Conservation (phyloP, 2,888 invertebrate species). For the Neoascia interrupta region DNA sequence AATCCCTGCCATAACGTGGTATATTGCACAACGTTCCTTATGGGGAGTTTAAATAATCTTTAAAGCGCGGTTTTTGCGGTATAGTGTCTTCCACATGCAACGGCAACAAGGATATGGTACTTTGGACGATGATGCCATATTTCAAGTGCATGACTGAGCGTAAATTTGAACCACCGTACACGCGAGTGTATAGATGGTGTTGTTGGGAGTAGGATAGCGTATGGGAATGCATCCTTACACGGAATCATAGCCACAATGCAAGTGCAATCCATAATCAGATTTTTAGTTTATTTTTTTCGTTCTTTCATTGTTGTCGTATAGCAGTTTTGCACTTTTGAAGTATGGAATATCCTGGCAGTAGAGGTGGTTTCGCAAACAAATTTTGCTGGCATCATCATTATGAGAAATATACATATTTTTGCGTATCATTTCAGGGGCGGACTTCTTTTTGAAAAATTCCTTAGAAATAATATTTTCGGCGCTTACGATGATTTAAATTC, state of each 20-base stretch:
- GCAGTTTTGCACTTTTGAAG: slow-evolving; percentile 20
- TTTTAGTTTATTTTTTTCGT: slow-evolving; percentile 17
- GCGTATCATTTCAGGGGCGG: slow-evolving; percentile 26
- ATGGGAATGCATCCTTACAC: slow-evolving; percentile 31
- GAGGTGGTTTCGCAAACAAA: slow-evolving; percentile 6
- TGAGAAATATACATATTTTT: slow-evolving; percentile 3
- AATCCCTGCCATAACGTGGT: slow-evolving; percentile 53
- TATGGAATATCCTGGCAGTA: slow-evolving; percentile 26
- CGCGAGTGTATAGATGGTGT: slow-evolving; percentile 6
- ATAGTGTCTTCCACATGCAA: slow-evolving; percentile 25
- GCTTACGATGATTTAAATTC: no score
- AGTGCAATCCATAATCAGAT: slow-evolving; percentile 61
- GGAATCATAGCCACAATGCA: slow-evolving; percentile 61
- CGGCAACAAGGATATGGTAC: slow-evolving; percentile 37
- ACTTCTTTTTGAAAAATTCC: no score
- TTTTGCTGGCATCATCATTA: slow-evolving; percentile 10
- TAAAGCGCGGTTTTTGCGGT: slow-evolving; percentile 38
- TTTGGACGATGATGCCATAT: slow-evolving; percentile 47
- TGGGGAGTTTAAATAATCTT: slow-evolving; percentile 11
- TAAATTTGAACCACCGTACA: not conserved
- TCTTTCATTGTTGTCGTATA: slow-evolving; percentile 8
- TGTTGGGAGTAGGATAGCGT: no score
- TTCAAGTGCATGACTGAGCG: slow-evolving; percentile 46
- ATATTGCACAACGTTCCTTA: slow-evolving; percentile 39
- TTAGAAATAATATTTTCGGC: no score